Evolutionary conservation across 2,888 invertebrate species (phyloP).

Genomic region (Lasioglossum marginatum): DNA sequence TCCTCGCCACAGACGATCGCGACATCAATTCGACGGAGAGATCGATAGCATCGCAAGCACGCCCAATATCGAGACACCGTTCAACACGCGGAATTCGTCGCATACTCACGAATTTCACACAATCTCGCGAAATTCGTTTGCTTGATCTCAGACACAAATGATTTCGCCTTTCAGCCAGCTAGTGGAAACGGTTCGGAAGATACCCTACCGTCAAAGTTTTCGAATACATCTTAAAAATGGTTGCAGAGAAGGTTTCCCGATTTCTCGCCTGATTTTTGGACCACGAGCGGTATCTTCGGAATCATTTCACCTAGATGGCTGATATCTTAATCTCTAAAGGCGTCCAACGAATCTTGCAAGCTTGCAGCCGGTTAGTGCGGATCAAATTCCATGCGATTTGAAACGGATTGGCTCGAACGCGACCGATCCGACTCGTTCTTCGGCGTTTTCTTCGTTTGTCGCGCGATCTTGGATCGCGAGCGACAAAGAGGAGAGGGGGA

Average conservation of each 20-base stretch:
- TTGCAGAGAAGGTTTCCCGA: not conserved
- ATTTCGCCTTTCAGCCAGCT: not conserved
- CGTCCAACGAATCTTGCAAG: not conserved
- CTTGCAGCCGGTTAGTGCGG: not conserved
- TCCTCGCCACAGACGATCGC: constrained; percentile 29
- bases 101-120: not conserved
- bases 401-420: constrained; percentile 11
- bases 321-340: not conserved
- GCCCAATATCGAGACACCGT: not conserved
- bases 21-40: constrained; percentile 26
- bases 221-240: not conserved
- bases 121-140: not conserved
- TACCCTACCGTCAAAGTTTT: not conserved
- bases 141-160: not conserved
- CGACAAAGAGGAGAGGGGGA: constrained; percentile 25
- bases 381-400: not conserved
- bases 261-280: not conserved
- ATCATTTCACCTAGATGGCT: not conserved
- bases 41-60: constrained; percentile 24
- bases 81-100: not conserved
- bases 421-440: not conserved
- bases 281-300: not conserved
- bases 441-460: constrained; percentile 9
- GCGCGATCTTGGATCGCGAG: constrained; percentile 44
- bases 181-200: not conserved